Evolutionary conservation across 2,888 invertebrate species (phyloP), one percentile per base, ranked within the genome.

Genomic region (Amphipoea lucens): DNA sequence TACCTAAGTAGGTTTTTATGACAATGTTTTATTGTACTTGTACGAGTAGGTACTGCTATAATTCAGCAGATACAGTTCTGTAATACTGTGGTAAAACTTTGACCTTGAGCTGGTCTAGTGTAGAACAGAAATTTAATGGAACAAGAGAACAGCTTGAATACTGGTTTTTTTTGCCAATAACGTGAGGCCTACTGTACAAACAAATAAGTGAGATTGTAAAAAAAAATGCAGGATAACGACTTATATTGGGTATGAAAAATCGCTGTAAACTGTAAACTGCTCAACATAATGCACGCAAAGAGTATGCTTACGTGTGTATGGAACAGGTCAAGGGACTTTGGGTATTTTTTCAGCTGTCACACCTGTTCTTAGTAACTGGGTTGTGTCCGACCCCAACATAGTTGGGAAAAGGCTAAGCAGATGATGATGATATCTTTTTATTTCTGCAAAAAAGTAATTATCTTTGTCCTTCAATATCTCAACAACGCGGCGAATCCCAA

Each of bases 11-110:
- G 42, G 3, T 42, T 82, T 54, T 51, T 14, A 29, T 23, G 12
- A 57, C 57, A 48, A 29, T 36, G 40, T 57, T 78, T 51, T 68
- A 45, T 68, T 69, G 42, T 67, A 48, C 14, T 60, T 57, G 20
- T 54, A 29, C 29, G 29, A 29, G 40, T 40, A 40, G 40, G 40
- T 40, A 60, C n/a, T 17, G 2, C 14, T 40, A 20, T 40, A 48
- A 9, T 66, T 12, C 23, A 36, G 14, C 23, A 17, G 29, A 29
- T 17, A n/a, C n/a, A 48, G 20, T 48, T 20, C 20, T 45, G 1
- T 20, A 68, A 17, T 23, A 23, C 40, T 23, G 40, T 14, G 7
- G 40, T 68, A 45, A 42, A 1, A 42, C 11, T 17, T 20, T 7
- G n/a, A 42, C 14, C 42, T 42, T 42, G 42, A 67, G 42, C 9